Percentiles rank a stretch among this genome's conserved stretches.
phyloP scores from a whole-genome alignment of 30 jellyfish, hydroid and myxozoan genomes.

The Nemopilema nomurai region DNA sequence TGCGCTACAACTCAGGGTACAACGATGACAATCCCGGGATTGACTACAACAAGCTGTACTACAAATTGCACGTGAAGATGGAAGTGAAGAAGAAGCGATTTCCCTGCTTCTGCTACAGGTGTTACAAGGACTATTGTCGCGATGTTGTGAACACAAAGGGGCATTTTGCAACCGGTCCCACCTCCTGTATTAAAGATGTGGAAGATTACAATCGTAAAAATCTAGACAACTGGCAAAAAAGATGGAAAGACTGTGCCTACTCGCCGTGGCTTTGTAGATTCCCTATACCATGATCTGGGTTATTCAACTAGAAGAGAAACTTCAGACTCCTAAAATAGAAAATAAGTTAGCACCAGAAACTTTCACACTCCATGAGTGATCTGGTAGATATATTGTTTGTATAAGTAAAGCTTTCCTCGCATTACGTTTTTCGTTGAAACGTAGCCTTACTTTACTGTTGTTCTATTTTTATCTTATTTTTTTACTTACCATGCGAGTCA shows the following conservation, averaged over 20 bases:
- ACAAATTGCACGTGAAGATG: conserved; percentile 60
- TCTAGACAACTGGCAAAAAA: neutral
- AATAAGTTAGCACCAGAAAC: no score
- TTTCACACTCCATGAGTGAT: no score
- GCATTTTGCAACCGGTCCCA: conserved; percentile 62
- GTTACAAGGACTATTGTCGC: conserved; percentile 54
- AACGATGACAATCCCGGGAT: conserved; percentile 46
- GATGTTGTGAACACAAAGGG: conserved; percentile 65
- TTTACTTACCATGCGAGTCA: no score
- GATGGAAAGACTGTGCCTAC: no score
- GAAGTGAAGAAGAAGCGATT: conserved; percentile 65
- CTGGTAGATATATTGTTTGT: no score
- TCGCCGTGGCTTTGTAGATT: neutral
- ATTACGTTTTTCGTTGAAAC: no score
- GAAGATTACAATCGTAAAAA: conserved; percentile 5
- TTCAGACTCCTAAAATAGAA: no score
- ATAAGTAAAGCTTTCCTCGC: no score
- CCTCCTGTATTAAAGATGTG: conserved; percentile 55
- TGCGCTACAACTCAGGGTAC: conserved; percentile 49
- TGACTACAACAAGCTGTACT: conserved; percentile 68
- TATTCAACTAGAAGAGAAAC: no score
- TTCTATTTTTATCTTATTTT: no score
- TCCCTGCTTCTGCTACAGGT: conserved; percentile 68
- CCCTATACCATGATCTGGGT: no score
- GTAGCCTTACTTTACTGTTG: no score